Evolutionary conservation across 2,888 invertebrate genomes (phyloP), one percentile per base, ranked within the genome.

Genomic region (Drosophila acutilabella): DNA sequence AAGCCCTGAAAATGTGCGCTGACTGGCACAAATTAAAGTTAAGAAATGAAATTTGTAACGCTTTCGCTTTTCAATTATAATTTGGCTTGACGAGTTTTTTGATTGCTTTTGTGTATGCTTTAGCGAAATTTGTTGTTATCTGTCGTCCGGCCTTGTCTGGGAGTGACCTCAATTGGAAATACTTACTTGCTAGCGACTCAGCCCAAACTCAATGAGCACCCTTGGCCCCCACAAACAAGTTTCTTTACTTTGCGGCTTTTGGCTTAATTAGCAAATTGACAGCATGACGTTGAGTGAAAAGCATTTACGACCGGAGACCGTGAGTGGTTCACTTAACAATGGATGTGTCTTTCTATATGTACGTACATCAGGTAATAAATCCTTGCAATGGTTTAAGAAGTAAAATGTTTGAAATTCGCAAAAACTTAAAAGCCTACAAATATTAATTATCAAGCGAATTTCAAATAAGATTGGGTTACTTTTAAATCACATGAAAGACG

Each of bases 61-160:
- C 81, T 84, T 84, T 80, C 78, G 84, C 81, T 83, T 80, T 83
- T 80, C 78, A 83, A 80, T 77, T 80, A 73, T 67, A 77, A 78
- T 78, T 73, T 69, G 33, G 48, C 51, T 58, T 78, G 78, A 68
- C 72, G 80, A 81, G 68, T 61, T 64, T 84, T 73, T 67, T 84
- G 81, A 78, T 84, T 84, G 81, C 78, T 81, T 84, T 84, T 64
- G 60, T 71, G 69, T 70, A 64, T 78, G 85, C 70, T 48, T 74
- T 74, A 80, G 65, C 74, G 81, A 26, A 65, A 78, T 66, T 73
- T 73, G 70, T 50, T 67, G 85, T 66, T 74, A 74, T 81, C 81
- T 80, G 20, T 54, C 54, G 73, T 75, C 64, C 51, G 59, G 44
- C 26, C 42, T 14, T 50, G 53, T 56, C 54, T 51, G 20, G 52